These are phyloP conservation scores for Macrocentrus cingulum DNA, from an alignment of 1,140 invertebrate species.

Conservation along the genomic window DNA sequence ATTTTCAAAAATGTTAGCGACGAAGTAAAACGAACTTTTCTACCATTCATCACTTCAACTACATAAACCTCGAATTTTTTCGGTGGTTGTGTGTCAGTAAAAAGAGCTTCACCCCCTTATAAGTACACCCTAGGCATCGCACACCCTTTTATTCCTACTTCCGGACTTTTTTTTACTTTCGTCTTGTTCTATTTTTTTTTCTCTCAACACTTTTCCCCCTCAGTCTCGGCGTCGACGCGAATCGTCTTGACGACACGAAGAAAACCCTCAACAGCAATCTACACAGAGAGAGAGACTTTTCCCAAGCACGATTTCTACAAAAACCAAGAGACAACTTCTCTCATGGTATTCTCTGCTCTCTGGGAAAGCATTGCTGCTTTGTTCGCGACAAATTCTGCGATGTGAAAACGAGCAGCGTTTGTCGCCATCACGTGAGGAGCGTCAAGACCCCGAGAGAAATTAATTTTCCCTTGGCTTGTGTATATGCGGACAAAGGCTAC, in stretches of 20 bases:
- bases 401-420: neutral
- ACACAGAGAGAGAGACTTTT: neutral
- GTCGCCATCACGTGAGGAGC: neutral
- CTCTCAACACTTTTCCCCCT: neutral
- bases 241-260: conserved; percentile 11
- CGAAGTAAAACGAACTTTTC: conserved; percentile 24
- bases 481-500: neutral
- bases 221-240: neutral
- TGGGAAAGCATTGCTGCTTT: conserved; percentile 11
- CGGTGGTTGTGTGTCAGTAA: neutral
- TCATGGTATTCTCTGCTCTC: too few species aligned
- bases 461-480: neutral
- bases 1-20: neutral
- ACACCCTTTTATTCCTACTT: conserved; percentile 22
- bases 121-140: neutral
- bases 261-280: conserved; percentile 14
- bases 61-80: conserved; percentile 45
- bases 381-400: conserved; percentile 12
- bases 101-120: conserved; percentile 7
- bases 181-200: conserved; percentile 9
- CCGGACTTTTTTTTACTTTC: conserved; percentile 16
- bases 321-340: conserved; percentile 22
- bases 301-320: conserved; percentile 6
- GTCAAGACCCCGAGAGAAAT: conserved; percentile 2
- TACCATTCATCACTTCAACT: conserved; percentile 50